A percentile compares a stretch with the other conserved stretches of the same genome.
Conservation (phyloP, 2,888 invertebrate species). For the Agonopterix subpropinquella region DNA sequence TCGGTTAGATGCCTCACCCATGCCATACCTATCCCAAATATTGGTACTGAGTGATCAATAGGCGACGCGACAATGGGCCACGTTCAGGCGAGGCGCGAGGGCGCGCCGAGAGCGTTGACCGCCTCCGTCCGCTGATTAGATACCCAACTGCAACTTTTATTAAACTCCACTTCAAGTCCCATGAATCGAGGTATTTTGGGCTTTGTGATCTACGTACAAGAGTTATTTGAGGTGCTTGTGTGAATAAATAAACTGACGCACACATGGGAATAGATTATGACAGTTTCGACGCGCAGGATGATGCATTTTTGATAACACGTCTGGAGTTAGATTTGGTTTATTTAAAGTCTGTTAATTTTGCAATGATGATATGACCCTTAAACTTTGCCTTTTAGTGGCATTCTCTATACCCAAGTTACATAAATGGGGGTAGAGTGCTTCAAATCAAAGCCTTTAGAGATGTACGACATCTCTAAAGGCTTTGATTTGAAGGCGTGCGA, state of each 20-base stretch:
- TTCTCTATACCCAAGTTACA: too few species aligned
- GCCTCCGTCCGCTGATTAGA: slow-evolving; percentile 41
- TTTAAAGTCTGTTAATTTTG: too few species aligned
- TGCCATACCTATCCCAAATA: too few species aligned
- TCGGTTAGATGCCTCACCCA: too few species aligned
- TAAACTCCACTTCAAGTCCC: slow-evolving; percentile 15
- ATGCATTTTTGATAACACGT: not conserved
- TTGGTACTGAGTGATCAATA: not conserved
- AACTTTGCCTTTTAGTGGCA: too few species aligned
- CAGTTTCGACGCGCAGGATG: not conserved
- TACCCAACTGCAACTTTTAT: slow-evolving; percentile 42
- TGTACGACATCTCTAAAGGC: too few species aligned
- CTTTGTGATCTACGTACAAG: too few species aligned
- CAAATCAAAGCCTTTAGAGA: too few species aligned
- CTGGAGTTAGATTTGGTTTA: not conserved
- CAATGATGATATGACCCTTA: too few species aligned
- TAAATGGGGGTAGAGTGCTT: too few species aligned
- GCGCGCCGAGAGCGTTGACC: slow-evolving; percentile 41
- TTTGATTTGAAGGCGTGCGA: too few species aligned
- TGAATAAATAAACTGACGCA: slow-evolving; percentile 4
- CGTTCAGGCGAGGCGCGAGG: slow-evolving; percentile 18
- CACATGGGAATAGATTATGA: slow-evolving; percentile 6
- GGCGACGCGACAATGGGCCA: slow-evolving; percentile 3
- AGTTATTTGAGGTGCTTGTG: too few species aligned
- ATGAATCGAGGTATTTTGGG: not conserved